Base-by-base conservation (phyloP, 1,140 invertebrate genomes). In the Papilio machaon region DNA sequence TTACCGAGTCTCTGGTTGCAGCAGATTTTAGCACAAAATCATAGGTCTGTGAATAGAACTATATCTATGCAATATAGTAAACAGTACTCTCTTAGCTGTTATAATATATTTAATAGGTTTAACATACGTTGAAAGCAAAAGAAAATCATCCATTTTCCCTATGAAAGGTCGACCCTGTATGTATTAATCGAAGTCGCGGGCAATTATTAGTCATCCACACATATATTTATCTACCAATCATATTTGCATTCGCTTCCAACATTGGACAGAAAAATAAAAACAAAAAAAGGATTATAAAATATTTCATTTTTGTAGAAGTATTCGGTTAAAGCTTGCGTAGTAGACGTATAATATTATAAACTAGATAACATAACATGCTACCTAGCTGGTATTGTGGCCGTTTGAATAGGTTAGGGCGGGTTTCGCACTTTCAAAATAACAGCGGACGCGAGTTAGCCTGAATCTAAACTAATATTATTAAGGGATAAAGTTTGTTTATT, bases 401-500 rank as follows among this genome's bases (percentile, higher is more conserved):
- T 64, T 4, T 64, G 11, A 64, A 35, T 64, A 64, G 11, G 23
- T 30, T 17, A 10, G 19, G 60, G 60, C 17, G 23, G 60, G 13
- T 35, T 64, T 64, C 60, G 60, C 60, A 23, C 60, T 19, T 64
- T 64, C 60, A 64, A 64, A 23, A 30, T 30, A 64, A 64, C 60
- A 64, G 19, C 23, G 60, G 23, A 64, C 19, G 60, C 60, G 60
- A 64, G 60, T 64, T 30, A 30, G 60, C 23, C 60, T 2, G 13
- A 23, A 64, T 30, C 9, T 64, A 64, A 64, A 30, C 23, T 64
- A 64, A 19, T 58, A 58, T 58, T 58, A 58, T 58, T n/a, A 58
- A 58, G 54, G 54, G 54, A 9, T 58, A 58, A 58, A 58, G 17
- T 58, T 58, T 58, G 54, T 43, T 52, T 13, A 30, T 64, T 64